Conservation (phyloP, 2,113 vertebrate genomes). For the Hyaena hyaena region DNA sequence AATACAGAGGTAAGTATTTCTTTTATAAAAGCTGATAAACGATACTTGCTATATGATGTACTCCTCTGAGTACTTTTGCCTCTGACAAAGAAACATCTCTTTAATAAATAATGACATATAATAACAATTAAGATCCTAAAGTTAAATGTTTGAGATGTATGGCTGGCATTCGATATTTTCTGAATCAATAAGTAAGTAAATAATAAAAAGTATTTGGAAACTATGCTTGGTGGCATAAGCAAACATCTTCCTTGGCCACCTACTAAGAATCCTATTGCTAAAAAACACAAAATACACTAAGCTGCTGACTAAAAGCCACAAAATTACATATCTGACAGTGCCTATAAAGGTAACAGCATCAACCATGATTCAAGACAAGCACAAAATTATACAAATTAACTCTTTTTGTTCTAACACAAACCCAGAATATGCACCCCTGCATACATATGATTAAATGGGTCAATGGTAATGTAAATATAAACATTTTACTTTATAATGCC, state of each 20-base stretch:
- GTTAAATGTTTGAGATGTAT: constrained; percentile 7
- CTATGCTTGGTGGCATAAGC: background rate
- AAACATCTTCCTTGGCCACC: constrained; percentile 58
- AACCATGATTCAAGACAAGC: constrained; percentile 16
- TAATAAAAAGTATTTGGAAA: background rate
- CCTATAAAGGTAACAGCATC: background rate
- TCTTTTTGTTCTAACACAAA: constrained; percentile 17
- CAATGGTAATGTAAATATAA: background rate
- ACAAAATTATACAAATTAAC: background rate
- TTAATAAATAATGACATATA: background rate
- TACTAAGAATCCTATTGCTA: constrained; percentile 16
- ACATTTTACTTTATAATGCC: background rate
- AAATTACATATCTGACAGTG: background rate
- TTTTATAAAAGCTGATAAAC: constrained; percentile 51
- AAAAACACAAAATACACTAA: constrained; percentile 8
- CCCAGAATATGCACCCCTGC: background rate
- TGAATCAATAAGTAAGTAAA: constrained; percentile 36
- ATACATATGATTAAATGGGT: background rate
- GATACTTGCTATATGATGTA: constrained; percentile 48
- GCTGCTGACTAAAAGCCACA: constrained; percentile 3
- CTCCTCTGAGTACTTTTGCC: background rate
- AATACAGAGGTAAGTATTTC: constrained; percentile 44
- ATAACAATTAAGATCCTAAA: constrained; percentile 33
- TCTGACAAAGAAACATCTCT: constrained; percentile 25
- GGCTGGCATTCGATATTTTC: background rate